phyloP scores from a whole-genome alignment of 2,797 vertebrate genomes.

The Anisognathus igniventris region DNA sequence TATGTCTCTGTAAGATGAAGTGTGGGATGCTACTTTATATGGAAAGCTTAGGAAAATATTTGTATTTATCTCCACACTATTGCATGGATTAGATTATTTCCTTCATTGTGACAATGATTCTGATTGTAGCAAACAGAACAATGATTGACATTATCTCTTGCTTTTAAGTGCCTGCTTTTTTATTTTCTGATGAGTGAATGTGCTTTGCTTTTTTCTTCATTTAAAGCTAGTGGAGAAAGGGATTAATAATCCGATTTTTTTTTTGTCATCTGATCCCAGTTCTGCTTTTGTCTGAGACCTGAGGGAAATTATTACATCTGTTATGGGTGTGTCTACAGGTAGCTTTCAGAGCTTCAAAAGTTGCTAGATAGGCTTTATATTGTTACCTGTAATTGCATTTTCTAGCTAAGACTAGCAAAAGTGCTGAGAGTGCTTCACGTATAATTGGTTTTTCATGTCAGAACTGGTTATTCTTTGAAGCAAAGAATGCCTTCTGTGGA shows the following conservation, averaged over 20 bases:
- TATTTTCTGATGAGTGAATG: neutral
- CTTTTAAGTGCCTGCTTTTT: neutral
- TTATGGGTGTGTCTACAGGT: neutral
- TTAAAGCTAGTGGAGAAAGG: neutral
- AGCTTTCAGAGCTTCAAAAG: neutral
- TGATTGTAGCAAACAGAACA: neutral
- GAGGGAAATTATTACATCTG: neutral
- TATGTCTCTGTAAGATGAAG: neutral
- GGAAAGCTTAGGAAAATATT: neutral
- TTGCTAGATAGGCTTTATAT: neutral
- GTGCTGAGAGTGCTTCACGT: constrained; percentile 4
- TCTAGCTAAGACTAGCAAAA: neutral
- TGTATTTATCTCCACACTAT: neutral
- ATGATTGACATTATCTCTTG: neutral
- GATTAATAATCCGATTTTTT: neutral
- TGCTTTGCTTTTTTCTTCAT: neutral
- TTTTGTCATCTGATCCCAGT: neutral
- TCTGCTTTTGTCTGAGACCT: neutral
- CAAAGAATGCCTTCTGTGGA: neutral
- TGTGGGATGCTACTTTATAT: neutral
- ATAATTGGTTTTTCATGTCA: neutral
- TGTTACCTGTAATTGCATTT: constrained; percentile 14
- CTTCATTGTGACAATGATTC: neutral
- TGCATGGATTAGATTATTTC: neutral
- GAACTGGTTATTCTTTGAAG: constrained; percentile 27